Evolutionary conservation across 2,113 vertebrate species (phyloP), one percentile per base, ranked within the genome.

Genomic region (Electrona antarctica): DNA sequence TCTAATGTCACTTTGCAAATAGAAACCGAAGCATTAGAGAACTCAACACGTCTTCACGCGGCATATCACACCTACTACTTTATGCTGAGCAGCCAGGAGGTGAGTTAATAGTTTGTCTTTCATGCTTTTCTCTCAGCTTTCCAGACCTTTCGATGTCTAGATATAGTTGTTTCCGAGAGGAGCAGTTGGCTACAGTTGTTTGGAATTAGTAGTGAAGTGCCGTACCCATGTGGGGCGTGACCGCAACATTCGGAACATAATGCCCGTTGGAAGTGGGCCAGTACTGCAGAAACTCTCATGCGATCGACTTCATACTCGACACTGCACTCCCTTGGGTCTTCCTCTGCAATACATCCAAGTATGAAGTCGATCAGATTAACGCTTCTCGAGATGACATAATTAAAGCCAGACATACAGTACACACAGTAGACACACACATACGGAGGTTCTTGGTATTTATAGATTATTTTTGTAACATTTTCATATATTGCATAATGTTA

Each of bases 1-100:
- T 73, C 64, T 76, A 77, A 73, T 73, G 60, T 60, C 72, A 84
- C 87, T 69, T 75, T 64, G 7, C 55, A 82, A 88, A 86, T 71
- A 85, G 78, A 85, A 61, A 68, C 47, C 55, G 7, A 69, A 85
- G 61, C 59, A 60, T 59, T 8, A 54, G 68, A 76, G 76, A 51
- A 52, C 21, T n/a, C n/a, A 15, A 48, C 69, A 41, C 71, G n/a
- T 60, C n/a, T 7, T 54, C 21, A 51, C 13, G n/a, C 56, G 50
- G 28, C 33, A 10, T 28, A 5, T 12, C 12, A 8, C 15, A 61
- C 63, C 73, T n/a, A n/a, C 7, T 7, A 29, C 48, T 54, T 15
- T 5, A 33, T 45, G 46, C 9, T 48, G 60, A 49, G 50, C 7
- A 61, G 0, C 41, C 21, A 29, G 12, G 0, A 85, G 87, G 89